phyloP scores from a whole-genome alignment of 2,113 vertebrate species.

The Hystrix cristata region DNA sequence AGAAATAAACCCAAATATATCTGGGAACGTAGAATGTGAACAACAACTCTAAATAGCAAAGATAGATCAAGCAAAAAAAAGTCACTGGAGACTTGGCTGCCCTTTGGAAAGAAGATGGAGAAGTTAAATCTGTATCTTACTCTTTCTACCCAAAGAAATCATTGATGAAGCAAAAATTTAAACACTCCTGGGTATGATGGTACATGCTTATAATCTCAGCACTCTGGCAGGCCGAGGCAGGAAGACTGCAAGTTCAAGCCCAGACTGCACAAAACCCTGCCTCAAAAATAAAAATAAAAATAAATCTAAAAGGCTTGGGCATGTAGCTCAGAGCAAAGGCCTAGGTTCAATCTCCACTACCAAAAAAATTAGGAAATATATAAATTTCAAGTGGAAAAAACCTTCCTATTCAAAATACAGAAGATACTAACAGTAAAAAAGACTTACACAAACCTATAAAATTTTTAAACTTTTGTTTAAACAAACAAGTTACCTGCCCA shows the following conservation, averaged over 20 bases:
- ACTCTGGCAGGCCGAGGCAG: neutral
- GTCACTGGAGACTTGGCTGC: neutral
- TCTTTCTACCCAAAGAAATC: conserved; percentile 14
- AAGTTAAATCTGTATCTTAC: neutral
- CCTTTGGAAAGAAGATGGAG: neutral
- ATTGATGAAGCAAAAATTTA: neutral
- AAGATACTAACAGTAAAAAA: neutral
- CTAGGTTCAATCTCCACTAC: neutral
- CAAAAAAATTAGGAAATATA: neutral
- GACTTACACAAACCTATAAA: neutral
- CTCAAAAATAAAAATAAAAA: neutral
- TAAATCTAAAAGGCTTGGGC: neutral
- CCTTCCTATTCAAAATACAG: neutral
- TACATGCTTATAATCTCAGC: neutral
- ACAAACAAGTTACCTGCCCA: neutral
- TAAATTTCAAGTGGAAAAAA: neutral
- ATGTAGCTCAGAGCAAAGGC: neutral
- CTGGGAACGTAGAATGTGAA: neutral
- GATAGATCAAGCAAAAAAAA: neutral
- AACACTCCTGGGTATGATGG: neutral
- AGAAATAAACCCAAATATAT: conserved; percentile 35
- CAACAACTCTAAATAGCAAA: conserved; percentile 10
- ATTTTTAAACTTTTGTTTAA: conserved; percentile 1
- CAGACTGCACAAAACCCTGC: neutral
- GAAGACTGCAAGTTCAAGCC: neutral